Base-by-base conservation (phyloP, 2,888 invertebrate species). In the Melanotus villosus region DNA sequence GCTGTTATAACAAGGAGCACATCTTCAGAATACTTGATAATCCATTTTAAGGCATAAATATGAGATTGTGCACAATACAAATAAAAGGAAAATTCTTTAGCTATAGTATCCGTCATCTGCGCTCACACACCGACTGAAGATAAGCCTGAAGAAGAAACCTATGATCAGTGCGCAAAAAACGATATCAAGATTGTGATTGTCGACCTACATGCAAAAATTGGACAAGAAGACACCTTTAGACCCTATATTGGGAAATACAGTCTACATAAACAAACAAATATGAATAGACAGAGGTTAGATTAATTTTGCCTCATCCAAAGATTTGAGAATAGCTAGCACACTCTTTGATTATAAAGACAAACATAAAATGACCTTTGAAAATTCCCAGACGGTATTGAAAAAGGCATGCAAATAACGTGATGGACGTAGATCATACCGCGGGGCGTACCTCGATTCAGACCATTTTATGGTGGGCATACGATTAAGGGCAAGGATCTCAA, bases 161-260 rank as follows among this genome's bases (percentile, higher is more conserved):
- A 41, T 7, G 18, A 41, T 18, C 12, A 41, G 18, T 41, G 41
- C 14, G 16, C n/a, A 41, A 41, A 41, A 41, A 41, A 38, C 26
- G 26, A 26, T 32, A 32, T 38, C 18, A 14, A 41, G 41, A 14
- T 5, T 18, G 41, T 18, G 41, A 41, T 41, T 41, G 18, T n/a
- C n/a, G 12, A 41, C 41, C 41, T 41, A 41, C n/a, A 41, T 41
- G 41, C 41, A 41, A 41, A 41, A 41, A 41, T 41, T 14, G 41
- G 41, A 41, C 41, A 41, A 41, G 41, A 41, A 41, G 41, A 41
- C 18, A 18, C 7, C 18, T 41, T 41, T 14, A 2, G 41, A 6
- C 14, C n/a, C n/a, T 38, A 14, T 38, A 41, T 32, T 5, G 9
- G 9, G 1, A 32, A 41, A 41, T 41, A n/a, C n/a, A n/a, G n/a